Base-by-base conservation (phyloP, 1,140 invertebrate genomes). In the Centruroides vittatus region DNA sequence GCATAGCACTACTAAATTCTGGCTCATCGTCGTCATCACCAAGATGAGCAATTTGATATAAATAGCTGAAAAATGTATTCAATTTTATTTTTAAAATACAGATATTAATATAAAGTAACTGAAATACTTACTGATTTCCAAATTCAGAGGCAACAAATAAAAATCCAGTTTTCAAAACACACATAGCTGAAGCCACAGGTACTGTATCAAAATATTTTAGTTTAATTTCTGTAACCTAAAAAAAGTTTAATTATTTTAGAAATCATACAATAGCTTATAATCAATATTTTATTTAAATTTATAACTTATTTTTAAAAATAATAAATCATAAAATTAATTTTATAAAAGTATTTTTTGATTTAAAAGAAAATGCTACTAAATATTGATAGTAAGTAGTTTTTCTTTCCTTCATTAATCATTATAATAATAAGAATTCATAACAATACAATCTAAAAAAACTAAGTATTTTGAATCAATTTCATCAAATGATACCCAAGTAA, bases 131-230 rank as follows among this genome's bases (percentile, higher is more conserved):
- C 90, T 99, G 97, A 77, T 99, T 99, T 66, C 96, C 97, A 84
- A 99, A 99, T 79, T 99, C 97, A 54, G 91, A 90, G 5, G 94
- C 95, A 8, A 98, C 89, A 78, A 99, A 99, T 0, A 99, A 77
- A 72, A 99, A 99, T 5, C 97, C 97, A 61, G 95, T 98, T 74
- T 98, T 98, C 6, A 99, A 74, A 35, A 99, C 95, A 79, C 93
- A 98, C 88, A 99, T 89, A 3, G 92, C 82, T 3, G 88, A 82
- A 0, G 96, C 92, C 5, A 97, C 90, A 13, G 97, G 93, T 4
- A 98, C 93, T 23, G 97, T 99, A 71, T 99, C 97, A 77, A 99
- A 99, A 76, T 99, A 99, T 73, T 99, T 99, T 2, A 99, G 74
- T 71, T 95, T 94, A 60, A 99, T 98, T 78, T 99, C 96, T 1